Conservation (phyloP, 2,113 vertebrate species). For the Oreochromis tanganicae region DNA sequence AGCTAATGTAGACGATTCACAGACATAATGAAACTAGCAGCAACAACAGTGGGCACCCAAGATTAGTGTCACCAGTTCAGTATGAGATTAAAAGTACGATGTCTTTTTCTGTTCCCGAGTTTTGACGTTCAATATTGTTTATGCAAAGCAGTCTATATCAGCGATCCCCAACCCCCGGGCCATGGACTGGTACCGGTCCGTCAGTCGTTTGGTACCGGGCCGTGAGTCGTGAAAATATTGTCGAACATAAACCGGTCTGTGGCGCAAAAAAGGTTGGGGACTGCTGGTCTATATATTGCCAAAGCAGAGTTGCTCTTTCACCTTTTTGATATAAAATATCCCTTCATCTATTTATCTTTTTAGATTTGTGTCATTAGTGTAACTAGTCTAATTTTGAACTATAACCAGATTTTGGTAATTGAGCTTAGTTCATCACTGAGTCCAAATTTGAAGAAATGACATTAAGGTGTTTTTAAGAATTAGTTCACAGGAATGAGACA, state of each 20-base stretch:
- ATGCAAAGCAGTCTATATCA: background rate
- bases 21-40: background rate
- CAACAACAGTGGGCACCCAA: background rate
- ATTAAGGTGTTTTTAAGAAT: background rate
- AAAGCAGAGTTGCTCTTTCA: background rate
- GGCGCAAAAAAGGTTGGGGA: background rate
- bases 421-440: background rate
- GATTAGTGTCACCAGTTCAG: background rate
- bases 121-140: background rate
- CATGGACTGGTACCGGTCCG: background rate
- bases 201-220: background rate
- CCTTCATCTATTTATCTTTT: background rate
- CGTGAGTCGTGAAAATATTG: fast-evolving
- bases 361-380: background rate
- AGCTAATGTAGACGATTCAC: background rate
- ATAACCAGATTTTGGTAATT: background rate
- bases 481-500: background rate
- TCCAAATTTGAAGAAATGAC: background rate
- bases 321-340: background rate
- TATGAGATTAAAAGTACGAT: background rate
- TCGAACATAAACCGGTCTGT: background rate
- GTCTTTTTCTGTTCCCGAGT: background rate
- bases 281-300: background rate
- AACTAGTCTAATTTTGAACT: background rate
- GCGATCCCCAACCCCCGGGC: background rate